Conservation (phyloP, 2,113 vertebrate genomes). For the Petrocephalus microphthalmus region DNA sequence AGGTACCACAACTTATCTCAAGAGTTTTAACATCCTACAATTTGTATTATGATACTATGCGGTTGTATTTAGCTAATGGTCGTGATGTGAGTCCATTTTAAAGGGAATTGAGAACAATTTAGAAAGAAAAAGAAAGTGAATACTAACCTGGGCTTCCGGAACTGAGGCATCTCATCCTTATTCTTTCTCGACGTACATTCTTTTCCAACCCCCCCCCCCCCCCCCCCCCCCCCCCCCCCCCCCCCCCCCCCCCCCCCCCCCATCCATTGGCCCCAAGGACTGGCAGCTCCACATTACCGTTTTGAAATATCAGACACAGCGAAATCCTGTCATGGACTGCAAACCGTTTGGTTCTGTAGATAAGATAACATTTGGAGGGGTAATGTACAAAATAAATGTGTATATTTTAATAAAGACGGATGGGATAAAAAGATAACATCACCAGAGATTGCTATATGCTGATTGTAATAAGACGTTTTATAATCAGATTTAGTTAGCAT, state of each 20-base stretch:
- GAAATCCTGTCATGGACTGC: background rate
- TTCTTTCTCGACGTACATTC: slow-evolving; percentile 10
- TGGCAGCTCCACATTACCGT: background rate
- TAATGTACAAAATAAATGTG: slow-evolving; percentile 7
- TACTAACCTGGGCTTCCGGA: slow-evolving; percentile 26
- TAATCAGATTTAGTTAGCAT: background rate
- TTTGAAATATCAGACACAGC: background rate
- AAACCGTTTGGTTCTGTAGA: slow-evolving; percentile 12
- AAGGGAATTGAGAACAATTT: background rate
- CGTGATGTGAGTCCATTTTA: background rate
- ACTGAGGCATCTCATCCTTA: background rate
- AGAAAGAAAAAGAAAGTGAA: background rate
- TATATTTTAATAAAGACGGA: slow-evolving; percentile 8
- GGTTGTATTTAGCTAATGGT: slow-evolving; percentile 8
- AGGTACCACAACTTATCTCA: slow-evolving; percentile 33
- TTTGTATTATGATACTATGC: slow-evolving; percentile 31
- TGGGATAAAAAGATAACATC: background rate
- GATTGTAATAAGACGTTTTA: background rate
- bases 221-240: too few species aligned
- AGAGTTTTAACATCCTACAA: slow-evolving; percentile 38
- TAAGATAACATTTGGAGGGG: background rate
- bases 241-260: too few species aligned
- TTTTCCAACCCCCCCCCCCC: slow-evolving; percentile 8
- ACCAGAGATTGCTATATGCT: background rate
- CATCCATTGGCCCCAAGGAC: slow-evolving; percentile 11